Evolutionary conservation across 35 echinoderm and acorn worm species (phyloP).

Genomic region (Nesometra sesokonis): DNA sequence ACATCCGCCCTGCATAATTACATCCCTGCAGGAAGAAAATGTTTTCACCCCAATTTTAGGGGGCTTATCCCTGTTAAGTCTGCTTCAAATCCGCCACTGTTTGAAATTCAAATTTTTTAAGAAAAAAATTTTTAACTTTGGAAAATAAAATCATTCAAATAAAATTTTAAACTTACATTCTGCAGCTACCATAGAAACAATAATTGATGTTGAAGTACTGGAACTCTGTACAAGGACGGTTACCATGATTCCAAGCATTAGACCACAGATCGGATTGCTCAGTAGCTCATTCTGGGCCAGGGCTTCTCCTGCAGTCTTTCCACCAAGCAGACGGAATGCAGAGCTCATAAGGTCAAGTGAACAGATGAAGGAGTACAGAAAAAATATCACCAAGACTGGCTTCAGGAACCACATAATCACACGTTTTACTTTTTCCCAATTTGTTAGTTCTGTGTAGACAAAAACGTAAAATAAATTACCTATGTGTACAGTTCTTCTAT

Average conservation of each 20-base stretch:
- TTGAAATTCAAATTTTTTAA: too few species aligned
- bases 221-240: conserved; percentile 97
- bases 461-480: background rate
- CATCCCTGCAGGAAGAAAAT: too few species aligned
- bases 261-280: conserved; percentile 84
- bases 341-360: conserved; percentile 92
- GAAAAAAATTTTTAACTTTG: background rate
- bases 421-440: conserved; percentile 38
- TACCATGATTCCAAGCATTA: conserved; percentile 93
- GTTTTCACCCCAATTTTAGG: too few species aligned
- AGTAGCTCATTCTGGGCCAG: conserved; percentile 57
- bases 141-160: background rate
- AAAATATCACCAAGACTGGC: conserved; percentile 27
- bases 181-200: conserved; percentile 91
- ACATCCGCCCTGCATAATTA: too few species aligned
- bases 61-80: too few species aligned
- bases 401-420: conserved; percentile 59
- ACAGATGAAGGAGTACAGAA: conserved; percentile 94
- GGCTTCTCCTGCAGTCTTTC: conserved; percentile 84
- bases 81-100: too few species aligned
- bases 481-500: too few species aligned
- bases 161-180: conserved; percentile 61
- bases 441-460: conserved; percentile 40
- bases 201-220: conserved; percentile 89
- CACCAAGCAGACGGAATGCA: conserved; percentile 89